Evolutionary conservation across 2,113 vertebrate species (phyloP).

Genomic region (Cisticola juncidis): DNA sequence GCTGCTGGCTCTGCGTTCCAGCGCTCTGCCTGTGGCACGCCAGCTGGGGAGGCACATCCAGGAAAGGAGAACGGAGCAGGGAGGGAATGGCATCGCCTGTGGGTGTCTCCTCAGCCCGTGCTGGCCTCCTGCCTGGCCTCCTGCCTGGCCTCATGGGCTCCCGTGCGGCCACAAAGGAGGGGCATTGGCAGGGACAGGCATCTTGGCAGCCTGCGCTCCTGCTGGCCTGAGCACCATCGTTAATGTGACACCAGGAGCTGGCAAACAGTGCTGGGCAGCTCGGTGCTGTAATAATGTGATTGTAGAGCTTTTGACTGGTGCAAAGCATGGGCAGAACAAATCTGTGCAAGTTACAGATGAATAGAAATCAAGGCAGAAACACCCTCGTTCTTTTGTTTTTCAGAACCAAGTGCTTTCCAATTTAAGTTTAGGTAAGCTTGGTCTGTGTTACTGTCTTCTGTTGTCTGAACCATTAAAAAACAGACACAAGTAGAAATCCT

Average conservation of each 20-base stretch:
- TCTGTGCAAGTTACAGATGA: not conserved
- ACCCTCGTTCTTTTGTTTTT: not conserved
- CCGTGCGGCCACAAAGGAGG: not conserved
- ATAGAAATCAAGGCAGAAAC: not conserved
- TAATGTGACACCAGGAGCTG: not conserved
- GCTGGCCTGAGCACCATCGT: not conserved
- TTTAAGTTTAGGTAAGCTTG: not conserved
- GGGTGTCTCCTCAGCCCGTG: not conserved
- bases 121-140: not conserved
- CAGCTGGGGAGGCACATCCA: not conserved
- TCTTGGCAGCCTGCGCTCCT: not conserved
- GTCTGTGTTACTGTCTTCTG: not conserved
- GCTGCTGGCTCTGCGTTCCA: rapidly evolving
- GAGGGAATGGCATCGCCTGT: not conserved
- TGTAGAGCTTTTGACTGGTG: not conserved
- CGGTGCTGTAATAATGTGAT: not conserved
- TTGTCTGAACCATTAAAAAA: not conserved
- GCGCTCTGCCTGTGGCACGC: not conserved
- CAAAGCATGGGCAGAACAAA: not conserved
- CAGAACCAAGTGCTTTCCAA: not conserved
- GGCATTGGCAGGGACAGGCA: not conserved
- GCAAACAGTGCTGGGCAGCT: not conserved
- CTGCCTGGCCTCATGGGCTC: not conserved
- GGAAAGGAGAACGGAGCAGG: not conserved
- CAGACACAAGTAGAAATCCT: not conserved